Conservation (phyloP, 1,140 invertebrate genomes). For the Globodera ellingtonae region DNA sequence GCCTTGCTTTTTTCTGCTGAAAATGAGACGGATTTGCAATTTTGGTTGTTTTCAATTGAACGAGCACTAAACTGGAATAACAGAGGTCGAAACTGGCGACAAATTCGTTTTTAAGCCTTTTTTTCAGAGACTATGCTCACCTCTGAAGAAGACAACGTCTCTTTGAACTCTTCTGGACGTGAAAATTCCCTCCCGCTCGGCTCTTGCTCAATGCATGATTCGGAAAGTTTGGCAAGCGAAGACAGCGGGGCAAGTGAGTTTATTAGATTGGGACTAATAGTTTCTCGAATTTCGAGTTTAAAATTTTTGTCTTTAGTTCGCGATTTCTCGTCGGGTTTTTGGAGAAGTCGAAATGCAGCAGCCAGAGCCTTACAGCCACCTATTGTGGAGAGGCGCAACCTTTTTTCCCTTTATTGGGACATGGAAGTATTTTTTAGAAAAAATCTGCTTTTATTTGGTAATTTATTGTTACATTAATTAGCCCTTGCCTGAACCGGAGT, state of each 20-base stretch:
- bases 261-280: neutral
- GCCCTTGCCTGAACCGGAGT: slow-evolving; percentile 31
- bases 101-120: neutral
- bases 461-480: slow-evolving; percentile 13
- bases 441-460: neutral
- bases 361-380: slow-evolving; percentile 46
- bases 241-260: slow-evolving; percentile 25
- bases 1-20: slow-evolving; percentile 38
- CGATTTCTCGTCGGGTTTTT: slow-evolving; percentile 26
- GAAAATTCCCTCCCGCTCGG: slow-evolving; percentile 26
- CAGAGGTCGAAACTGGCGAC: slow-evolving; percentile 34
- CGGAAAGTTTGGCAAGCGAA: slow-evolving; percentile 41
- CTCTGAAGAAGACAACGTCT: slow-evolving; percentile 34
- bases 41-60: slow-evolving; percentile 45
- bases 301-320: slow-evolving; percentile 28
- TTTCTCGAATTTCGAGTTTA: neutral
- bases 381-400: slow-evolving; percentile 46
- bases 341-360: slow-evolving; percentile 47
- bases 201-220: slow-evolving; percentile 6
- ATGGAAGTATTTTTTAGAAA: slow-evolving; percentile 43
- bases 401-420: slow-evolving; percentile 49
- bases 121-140: slow-evolving; percentile 11
- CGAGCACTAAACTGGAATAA: slow-evolving; percentile 38
- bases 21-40: slow-evolving; percentile 35
- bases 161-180: slow-evolving; percentile 34